These are phyloP conservation scores for Sinopyrophorus schimmeli DNA, from an alignment of 2,888 invertebrate species.

Conservation along the genomic window DNA sequence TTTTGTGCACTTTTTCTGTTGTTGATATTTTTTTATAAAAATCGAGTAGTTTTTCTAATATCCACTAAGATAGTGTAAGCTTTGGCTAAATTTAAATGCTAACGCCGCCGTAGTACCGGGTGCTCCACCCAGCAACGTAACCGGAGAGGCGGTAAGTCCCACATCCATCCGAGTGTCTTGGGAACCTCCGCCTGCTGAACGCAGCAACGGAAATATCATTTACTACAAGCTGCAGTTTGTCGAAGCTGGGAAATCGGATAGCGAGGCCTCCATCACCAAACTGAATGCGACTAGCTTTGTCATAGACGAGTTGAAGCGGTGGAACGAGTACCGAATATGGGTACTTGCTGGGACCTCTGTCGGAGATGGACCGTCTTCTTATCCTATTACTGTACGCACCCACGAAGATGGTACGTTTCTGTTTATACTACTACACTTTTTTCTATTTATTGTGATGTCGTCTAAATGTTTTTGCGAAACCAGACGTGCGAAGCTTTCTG, in stretches of 20 bases:
- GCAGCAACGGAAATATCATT: constrained; percentile 89
- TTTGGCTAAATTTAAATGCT: constrained; percentile 46
- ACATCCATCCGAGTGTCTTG: constrained; percentile 88
- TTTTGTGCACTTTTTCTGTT: constrained; percentile 37
- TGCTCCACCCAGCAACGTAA: constrained; percentile 94
- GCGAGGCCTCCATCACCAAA: constrained; percentile 79
- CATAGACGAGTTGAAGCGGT: constrained; percentile 88
- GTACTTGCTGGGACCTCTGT: constrained; percentile 94
- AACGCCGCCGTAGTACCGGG: constrained; percentile 79
- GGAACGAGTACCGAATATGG: constrained; percentile 97
- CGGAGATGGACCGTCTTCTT: constrained; percentile 93
- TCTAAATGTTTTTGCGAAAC: constrained; percentile 11
- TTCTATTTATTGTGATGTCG: constrained; percentile 1
- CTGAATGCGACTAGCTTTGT: constrained; percentile 79
- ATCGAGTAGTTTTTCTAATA: constrained; percentile 45
- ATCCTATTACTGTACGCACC: constrained; percentile 89
- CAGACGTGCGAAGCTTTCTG: constrained; percentile 6
- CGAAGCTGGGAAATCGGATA: constrained; percentile 82
- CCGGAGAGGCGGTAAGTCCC: constrained; percentile 84
- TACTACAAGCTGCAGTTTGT: constrained; percentile 94
- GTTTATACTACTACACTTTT: constrained; percentile 6
- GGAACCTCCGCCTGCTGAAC: constrained; percentile 89
- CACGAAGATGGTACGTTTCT: constrained; percentile 96
- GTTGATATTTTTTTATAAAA: constrained; percentile 37
- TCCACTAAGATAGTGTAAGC: constrained; percentile 50